Percentiles rank a stretch among this genome's conserved stretches.
These are phyloP conservation scores for Stichopus chloronotus DNA, from an alignment of 35 echinoderm and acorn worm species.

Conservation along the genomic window DNA sequence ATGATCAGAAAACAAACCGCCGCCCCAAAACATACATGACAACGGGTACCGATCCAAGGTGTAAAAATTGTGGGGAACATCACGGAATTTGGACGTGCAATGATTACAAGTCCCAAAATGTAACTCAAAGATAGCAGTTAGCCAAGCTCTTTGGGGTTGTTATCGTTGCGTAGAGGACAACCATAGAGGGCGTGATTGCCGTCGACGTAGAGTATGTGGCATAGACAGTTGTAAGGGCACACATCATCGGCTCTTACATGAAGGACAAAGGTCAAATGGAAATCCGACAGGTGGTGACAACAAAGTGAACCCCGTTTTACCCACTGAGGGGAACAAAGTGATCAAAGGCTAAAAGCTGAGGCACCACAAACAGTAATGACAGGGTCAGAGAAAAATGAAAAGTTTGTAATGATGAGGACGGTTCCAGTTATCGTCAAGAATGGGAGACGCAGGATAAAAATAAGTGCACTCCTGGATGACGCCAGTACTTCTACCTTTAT, in stretches of 20 bases:
- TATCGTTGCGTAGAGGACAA: conserved; percentile 21
- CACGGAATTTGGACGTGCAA: conserved; percentile 41
- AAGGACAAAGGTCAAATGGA: too few species aligned
- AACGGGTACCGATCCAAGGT: background rate
- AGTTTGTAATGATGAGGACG: background rate
- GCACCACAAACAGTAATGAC: background rate
- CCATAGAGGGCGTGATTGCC: conserved; percentile 44
- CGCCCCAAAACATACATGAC: background rate
- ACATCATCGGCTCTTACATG: background rate
- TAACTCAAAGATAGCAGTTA: conserved; percentile 29
- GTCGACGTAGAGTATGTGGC: conserved; percentile 20
- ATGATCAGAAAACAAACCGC: background rate
- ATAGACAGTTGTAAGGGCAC: conserved; percentile 20
- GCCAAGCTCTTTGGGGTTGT: background rate
- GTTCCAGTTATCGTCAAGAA: conserved; percentile 18
- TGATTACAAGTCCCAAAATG: background rate
- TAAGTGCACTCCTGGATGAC: conserved; percentile 52
- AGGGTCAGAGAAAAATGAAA: too few species aligned
- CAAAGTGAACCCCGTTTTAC: too few species aligned
- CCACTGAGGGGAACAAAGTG: background rate
- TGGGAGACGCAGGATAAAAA: background rate
- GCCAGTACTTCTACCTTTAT: conserved; percentile 43
- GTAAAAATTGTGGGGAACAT: background rate
- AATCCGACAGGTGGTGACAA: too few species aligned
- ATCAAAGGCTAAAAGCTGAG: too few species aligned